These are phyloP conservation scores for Akabosia matsudoensis DNA, from an alignment of 1,140 invertebrate genomes.

Conservation along the genomic window DNA sequence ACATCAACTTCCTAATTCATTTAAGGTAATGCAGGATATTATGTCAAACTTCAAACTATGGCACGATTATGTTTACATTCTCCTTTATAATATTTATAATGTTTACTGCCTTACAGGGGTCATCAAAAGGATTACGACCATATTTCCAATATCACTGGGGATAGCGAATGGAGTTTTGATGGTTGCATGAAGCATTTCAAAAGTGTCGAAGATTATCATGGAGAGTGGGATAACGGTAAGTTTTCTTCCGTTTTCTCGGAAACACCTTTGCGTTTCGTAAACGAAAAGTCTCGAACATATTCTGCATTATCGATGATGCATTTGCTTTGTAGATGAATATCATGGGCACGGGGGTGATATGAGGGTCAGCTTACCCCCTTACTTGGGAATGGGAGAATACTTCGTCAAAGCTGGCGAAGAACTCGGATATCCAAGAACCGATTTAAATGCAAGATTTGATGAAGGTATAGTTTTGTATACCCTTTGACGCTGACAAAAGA, in stretches of 20 bases:
- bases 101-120: too few relatives aligned
- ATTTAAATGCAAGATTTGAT: conserved; percentile 57
- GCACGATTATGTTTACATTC: neutral
- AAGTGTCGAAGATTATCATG: conserved; percentile 26
- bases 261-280: neutral
- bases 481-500: conserved; percentile 55
- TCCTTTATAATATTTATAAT: too few relatives aligned
- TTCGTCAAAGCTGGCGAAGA: conserved; percentile 66
- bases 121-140: conserved; percentile 31
- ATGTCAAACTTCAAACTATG: neutral
- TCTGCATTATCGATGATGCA: neutral
- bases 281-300: conserved; percentile 2
- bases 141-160: conserved; percentile 33
- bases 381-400: conserved; percentile 50
- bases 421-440: conserved; percentile 64
- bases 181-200: conserved; percentile 30
- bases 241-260: neutral
- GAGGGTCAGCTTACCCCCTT: conserved; percentile 32
- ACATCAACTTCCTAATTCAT: conserved; percentile 26
- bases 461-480: conserved; percentile 50
- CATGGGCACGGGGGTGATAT: conserved; percentile 35
- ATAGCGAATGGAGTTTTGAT: conserved; percentile 28
- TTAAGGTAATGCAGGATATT: too few relatives aligned
- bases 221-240: conserved; percentile 15
- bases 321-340: neutral